A percentile compares a stretch with the other conserved stretches of the same genome.
Conservation (phyloP, 2,797 vertebrate species). For the Sebastes iracundus region DNA sequence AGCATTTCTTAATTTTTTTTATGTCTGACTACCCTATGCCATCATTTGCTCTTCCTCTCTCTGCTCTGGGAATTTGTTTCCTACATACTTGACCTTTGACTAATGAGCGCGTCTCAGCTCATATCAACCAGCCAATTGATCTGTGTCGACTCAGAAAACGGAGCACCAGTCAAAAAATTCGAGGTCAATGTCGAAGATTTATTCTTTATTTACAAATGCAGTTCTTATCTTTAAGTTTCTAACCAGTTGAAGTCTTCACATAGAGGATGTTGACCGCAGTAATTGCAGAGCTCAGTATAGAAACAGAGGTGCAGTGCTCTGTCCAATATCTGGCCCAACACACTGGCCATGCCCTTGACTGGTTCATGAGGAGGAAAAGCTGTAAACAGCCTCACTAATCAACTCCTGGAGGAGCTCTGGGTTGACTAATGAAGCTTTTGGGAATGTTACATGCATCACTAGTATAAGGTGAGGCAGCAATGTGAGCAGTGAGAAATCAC, state of each 20-base stretch:
- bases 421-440: constrained; percentile 4
- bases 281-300: neutral
- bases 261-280: neutral
- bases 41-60: constrained; percentile 4
- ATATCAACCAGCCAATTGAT: constrained; percentile 12
- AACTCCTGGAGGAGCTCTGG: constrained; percentile 5
- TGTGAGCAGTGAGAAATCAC: neutral
- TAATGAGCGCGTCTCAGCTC: constrained; percentile 29
- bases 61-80: constrained; percentile 3
- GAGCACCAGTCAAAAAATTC: neutral
- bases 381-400: constrained; percentile 38
- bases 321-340: constrained; percentile 15
- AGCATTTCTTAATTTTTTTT: neutral
- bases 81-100: constrained; percentile 35
- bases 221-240: neutral
- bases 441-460: neutral
- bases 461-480: neutral
- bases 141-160: constrained; percentile 1
- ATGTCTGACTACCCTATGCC: neutral
- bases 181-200: neutral
- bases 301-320: neutral
- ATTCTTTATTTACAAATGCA: neutral
- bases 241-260: neutral
- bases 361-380: constrained; percentile 42
- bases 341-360: constrained; percentile 13